Evolutionary conservation across 2,113 vertebrate genomes (phyloP).

Genomic region (Spilogale gracilis): DNA sequence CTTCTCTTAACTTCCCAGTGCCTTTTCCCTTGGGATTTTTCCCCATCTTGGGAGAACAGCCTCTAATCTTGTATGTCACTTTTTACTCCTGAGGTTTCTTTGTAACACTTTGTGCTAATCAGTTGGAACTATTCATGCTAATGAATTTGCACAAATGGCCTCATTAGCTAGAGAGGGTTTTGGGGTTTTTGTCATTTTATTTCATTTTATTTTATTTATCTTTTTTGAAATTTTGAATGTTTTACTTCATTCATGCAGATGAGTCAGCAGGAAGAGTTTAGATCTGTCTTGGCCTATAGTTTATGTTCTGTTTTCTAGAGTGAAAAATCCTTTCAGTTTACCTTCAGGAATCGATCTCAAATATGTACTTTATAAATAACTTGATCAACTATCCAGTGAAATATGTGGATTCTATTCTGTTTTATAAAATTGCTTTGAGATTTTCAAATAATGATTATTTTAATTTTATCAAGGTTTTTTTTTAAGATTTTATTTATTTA

Average conservation of each 20-base stretch:
- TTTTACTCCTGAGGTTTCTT: conserved; percentile 58
- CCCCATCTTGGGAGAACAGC: conserved; percentile 3
- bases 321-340: neutral
- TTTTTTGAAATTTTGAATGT: conserved; percentile 72
- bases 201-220: conserved; percentile 54
- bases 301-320: conserved; percentile 45
- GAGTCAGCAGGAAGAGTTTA: conserved; percentile 60
- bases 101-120: conserved; percentile 70
- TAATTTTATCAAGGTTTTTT: neutral
- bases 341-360: neutral
- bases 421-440: neutral
- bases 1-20: neutral
- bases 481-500: too few species aligned
- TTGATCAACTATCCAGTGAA: neutral
- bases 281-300: neutral
- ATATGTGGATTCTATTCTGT: neutral
- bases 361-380: neutral
- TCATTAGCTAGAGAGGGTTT: conserved; percentile 60
- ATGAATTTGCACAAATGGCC: conserved; percentile 76
- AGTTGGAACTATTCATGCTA: conserved; percentile 73
- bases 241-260: conserved; percentile 72
- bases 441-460: conserved; percentile 6
- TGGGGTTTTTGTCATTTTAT: neutral
- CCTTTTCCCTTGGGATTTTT: neutral
- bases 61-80: neutral